phyloP scores from a whole-genome alignment of 1,140 invertebrate species.

The Conus ventricosus region DNA sequence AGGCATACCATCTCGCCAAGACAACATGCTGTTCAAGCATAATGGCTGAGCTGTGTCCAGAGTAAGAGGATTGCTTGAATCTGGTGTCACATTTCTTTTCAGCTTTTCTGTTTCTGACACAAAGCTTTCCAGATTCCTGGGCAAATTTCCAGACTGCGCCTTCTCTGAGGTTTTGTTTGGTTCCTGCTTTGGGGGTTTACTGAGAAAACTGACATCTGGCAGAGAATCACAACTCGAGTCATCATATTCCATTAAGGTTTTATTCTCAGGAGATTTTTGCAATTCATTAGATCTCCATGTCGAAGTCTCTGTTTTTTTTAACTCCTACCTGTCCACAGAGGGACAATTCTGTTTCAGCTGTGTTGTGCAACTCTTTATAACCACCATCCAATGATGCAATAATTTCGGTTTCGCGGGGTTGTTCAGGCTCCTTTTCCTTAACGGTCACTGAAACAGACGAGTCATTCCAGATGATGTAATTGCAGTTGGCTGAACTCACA shows the following conservation, averaged over 20 bases:
- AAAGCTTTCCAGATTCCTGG: too few relatives aligned
- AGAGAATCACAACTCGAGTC: conserved; percentile 14
- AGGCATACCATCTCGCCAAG: too few relatives aligned
- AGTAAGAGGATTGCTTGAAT: too few relatives aligned
- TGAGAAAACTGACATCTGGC: neutral
- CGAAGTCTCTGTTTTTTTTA: neutral
- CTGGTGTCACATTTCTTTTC: too few relatives aligned
- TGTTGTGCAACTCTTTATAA: neutral
- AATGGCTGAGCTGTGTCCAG: too few relatives aligned
- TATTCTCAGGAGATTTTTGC: neutral
- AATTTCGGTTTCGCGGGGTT: neutral
- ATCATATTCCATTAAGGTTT: neutral
- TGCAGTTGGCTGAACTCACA: too few relatives aligned
- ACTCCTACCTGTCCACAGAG: neutral
- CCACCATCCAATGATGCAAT: neutral
- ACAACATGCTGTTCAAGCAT: too few relatives aligned
- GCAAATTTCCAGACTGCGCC: too few relatives aligned
- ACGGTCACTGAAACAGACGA: neutral
- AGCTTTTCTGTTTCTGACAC: too few relatives aligned
- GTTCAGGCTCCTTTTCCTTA: neutral
- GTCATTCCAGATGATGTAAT: too few relatives aligned
- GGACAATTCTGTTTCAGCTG: neutral
- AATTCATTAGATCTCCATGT: neutral
- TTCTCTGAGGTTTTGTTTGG: too few relatives aligned
- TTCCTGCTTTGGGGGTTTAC: neutral